Conservation (phyloP, 2,888 invertebrate species). For the Hymenopus coronatus region DNA sequence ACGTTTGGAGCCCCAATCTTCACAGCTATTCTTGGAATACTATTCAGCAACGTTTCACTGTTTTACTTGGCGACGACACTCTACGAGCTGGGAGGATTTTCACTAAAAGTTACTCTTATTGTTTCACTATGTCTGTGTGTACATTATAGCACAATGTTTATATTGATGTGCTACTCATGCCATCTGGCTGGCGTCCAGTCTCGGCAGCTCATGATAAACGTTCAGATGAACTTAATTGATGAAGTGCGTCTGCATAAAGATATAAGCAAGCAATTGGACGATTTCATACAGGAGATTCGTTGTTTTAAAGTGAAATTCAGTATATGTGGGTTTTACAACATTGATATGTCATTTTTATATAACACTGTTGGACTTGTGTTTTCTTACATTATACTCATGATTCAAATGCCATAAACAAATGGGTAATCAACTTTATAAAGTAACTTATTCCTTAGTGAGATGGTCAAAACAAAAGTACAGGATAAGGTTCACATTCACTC, state of each 20-base stretch:
- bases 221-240: not conserved
- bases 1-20: not conserved
- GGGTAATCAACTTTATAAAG: no score
- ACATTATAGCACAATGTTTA: not conserved
- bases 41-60: not conserved
- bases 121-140: not conserved
- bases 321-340: not conserved
- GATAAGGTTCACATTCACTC: no score
- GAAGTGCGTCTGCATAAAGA: not conserved
- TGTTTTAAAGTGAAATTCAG: not conserved
- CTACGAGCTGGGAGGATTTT: not conserved
- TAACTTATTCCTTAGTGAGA: no score
- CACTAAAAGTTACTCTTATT: not conserved
- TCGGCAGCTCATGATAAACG: not conserved
- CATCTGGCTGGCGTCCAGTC: not conserved
- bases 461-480: no score
- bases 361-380: not conserved
- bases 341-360: not conserved
- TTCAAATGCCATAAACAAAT: not conserved
- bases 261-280: not conserved
- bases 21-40: not conserved
- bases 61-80: not conserved
- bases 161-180: not conserved
- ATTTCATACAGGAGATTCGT: not conserved
- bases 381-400: not conserved